Evolutionary conservation across 1,140 invertebrate species (phyloP).

Genomic region (Hermatobates lingyangjiaoensis): DNA sequence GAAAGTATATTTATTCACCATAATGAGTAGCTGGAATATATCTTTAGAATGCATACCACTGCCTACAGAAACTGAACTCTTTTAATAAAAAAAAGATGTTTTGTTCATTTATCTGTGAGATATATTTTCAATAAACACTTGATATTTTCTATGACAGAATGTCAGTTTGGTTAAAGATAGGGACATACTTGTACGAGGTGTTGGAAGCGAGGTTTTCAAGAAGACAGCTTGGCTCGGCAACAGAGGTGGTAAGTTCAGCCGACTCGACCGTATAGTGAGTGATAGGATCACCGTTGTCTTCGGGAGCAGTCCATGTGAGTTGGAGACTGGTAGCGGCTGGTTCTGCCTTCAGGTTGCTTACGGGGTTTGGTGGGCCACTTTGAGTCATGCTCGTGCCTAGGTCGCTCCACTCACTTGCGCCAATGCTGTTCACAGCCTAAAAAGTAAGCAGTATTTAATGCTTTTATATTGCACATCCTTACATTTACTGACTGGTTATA

Average conservation of each 20-base stretch:
- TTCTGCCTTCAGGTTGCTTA: constrained; percentile 25
- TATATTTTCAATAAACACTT: no score
- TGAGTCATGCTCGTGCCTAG: constrained; percentile 36
- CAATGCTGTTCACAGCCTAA: constrained; percentile 56
- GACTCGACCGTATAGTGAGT: constrained; percentile 55
- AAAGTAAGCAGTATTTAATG: constrained; percentile 5
- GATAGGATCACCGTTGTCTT: constrained; percentile 48
- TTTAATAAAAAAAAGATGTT: no score
- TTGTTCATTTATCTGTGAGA: no score
- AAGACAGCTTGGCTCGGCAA: constrained; percentile 25
- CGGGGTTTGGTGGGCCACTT: constrained; percentile 49
- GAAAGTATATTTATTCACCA: no score
- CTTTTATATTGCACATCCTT: not conserved
- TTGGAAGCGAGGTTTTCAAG: constrained; percentile 32
- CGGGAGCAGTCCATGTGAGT: constrained; percentile 50
- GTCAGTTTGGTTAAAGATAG: no score
- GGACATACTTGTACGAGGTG: constrained; percentile 36
- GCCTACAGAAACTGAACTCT: no score
- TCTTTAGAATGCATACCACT: no score
- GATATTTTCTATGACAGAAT: no score
- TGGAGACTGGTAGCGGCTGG: constrained; percentile 35
- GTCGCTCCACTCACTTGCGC: constrained; percentile 45
- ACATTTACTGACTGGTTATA: no score
- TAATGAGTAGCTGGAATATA: no score
- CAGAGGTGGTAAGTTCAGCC: constrained; percentile 37